Conservation (phyloP, 1,140 invertebrate species). For the Vollenhovia emeryi region DNA sequence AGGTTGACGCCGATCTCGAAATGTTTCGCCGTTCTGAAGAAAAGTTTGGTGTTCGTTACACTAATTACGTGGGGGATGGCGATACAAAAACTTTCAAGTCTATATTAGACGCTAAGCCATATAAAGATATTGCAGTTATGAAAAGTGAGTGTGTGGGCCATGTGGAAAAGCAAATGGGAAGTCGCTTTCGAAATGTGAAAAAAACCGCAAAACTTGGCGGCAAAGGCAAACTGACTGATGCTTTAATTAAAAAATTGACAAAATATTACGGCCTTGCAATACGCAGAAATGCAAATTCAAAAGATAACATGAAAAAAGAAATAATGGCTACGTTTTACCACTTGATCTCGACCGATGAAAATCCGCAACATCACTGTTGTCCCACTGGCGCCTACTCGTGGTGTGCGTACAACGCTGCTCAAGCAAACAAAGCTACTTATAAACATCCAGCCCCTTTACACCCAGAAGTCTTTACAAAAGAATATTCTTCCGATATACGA, state of each 20-base stretch:
- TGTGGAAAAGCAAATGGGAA: background rate
- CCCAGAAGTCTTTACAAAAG: too few species aligned
- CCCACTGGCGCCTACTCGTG: too few species aligned
- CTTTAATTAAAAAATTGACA: background rate
- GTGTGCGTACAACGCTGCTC: too few species aligned
- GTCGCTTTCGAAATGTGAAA: background rate
- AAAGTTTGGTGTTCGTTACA: too few species aligned
- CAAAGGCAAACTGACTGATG: background rate
- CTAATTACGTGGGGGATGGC: too few species aligned
- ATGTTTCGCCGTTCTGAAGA: too few species aligned
- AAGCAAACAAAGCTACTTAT: too few species aligned
- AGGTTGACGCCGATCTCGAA: background rate
- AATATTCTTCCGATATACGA: too few species aligned
- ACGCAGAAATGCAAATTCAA: background rate
- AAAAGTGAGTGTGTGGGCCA: background rate
- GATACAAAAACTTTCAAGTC: too few species aligned
- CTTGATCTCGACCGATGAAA: background rate
- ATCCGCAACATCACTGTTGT: background rate
- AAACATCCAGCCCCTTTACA: too few species aligned
- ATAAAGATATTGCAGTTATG: background rate
- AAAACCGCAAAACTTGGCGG: background rate
- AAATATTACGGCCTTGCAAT: background rate
- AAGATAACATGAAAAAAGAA: slow-evolving; percentile 27
- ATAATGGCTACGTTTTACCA: slow-evolving; percentile 27
- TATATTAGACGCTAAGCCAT: background rate